A percentile compares a stretch with the other conserved stretches of the same genome.
phyloP scores from a whole-genome alignment of 2,797 vertebrate species.

The Argyrosomus regius region DNA sequence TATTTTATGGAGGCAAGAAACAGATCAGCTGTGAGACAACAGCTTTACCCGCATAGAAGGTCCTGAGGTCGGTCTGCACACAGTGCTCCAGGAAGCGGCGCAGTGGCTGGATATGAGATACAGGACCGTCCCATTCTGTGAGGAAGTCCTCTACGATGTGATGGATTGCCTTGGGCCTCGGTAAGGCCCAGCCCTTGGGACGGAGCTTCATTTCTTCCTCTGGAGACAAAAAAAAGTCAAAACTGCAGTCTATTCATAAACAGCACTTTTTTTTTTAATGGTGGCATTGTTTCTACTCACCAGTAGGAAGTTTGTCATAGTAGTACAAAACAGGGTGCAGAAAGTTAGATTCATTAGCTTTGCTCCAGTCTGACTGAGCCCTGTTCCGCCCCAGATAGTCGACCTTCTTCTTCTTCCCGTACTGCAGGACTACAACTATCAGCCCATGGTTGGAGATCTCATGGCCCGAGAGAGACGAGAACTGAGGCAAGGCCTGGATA shows the following conservation, averaged over 20 bases:
- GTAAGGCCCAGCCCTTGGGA: conserved; percentile 90
- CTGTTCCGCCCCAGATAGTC: conserved; percentile 92
- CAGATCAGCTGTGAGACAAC: not conserved
- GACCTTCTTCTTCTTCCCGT: conserved; percentile 92
- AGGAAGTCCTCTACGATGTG: conserved; percentile 97
- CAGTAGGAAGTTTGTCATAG: conserved; percentile 91
- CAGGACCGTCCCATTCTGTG: conserved; percentile 93
- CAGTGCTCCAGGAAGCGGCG: conserved; percentile 96
- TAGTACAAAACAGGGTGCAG: conserved; percentile 97
- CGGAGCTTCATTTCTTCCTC: conserved; percentile 90
- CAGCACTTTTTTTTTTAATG: not conserved
- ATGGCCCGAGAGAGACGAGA: conserved; percentile 86
- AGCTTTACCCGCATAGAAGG: conserved; percentile 93
- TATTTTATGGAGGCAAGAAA: not conserved
- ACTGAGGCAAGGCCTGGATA: conserved; percentile 88
- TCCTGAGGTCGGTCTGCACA: conserved; percentile 91
- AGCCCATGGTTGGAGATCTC: conserved; percentile 87
- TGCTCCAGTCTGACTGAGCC: conserved; percentile 91
- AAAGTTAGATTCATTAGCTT: conserved; percentile 96
- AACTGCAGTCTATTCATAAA: not conserved
- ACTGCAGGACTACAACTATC: conserved; percentile 93
- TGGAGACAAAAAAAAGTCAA: conserved; percentile 59
- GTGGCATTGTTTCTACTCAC: conserved; percentile 75
- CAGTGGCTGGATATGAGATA: conserved; percentile 93
- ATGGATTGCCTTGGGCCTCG: conserved; percentile 91